A percentile compares a stretch with the other conserved stretches of the same genome.
Evolutionary conservation across 2,888 invertebrate species (phyloP).

Genomic region (Thera britannica): DNA sequence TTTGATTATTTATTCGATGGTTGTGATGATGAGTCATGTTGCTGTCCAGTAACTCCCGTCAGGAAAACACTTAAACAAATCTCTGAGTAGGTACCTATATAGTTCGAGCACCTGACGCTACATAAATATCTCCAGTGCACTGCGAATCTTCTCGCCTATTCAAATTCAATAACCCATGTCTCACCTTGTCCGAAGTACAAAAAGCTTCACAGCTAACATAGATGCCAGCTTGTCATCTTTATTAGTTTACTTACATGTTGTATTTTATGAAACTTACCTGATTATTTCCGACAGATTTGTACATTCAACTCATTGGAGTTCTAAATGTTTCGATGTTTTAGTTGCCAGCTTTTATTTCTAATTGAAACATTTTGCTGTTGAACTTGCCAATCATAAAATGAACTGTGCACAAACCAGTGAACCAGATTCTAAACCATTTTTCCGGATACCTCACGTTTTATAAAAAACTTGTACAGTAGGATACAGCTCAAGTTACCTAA

Average conservation of each 20-base stretch:
- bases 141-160: slow-evolving; percentile 27
- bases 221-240: slow-evolving; percentile 5
- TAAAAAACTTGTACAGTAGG: too few species aligned
- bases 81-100: slow-evolving; percentile 2
- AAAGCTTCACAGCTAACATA: slow-evolving; percentile 1
- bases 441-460: too few species aligned
- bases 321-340: too few species aligned
- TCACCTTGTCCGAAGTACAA: slow-evolving; percentile 9
- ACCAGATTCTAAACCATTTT: too few species aligned
- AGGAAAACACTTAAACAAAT: slow-evolving; percentile 4
- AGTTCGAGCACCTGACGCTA: slow-evolving; percentile 21
- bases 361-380: too few species aligned
- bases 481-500: too few species aligned
- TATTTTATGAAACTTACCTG: too few species aligned
- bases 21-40: not conserved
- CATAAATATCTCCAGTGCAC: slow-evolving; percentile 24
- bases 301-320: too few species aligned
- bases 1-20: not conserved
- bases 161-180: slow-evolving; percentile 27
- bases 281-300: not conserved
- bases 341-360: too few species aligned
- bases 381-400: too few species aligned
- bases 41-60: not conserved
- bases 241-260: not conserved
- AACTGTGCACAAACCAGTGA: too few species aligned